Base-by-base conservation (phyloP, 2,797 vertebrate species). In the Sternotherus odoratus region DNA sequence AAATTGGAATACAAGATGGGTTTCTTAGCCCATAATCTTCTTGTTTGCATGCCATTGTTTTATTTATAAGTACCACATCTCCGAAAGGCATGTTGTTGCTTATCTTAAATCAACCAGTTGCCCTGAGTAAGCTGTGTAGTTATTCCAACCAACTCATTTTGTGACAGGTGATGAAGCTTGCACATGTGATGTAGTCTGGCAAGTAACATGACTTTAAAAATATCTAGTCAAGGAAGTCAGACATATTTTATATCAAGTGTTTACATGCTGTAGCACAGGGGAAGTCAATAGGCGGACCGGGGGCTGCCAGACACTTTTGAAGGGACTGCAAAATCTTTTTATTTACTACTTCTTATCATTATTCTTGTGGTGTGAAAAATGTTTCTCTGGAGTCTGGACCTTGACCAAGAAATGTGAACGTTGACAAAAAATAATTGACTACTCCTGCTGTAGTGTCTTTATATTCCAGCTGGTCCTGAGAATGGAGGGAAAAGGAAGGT, bases 131-230 rank as follows among this genome's bases (percentile, higher is more conserved):
- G 49, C 91, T 86, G 36, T 57, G 77, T 88, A 48, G 87, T 95
- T 94, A 78, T 84, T 95, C 91, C 88, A 92, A 91, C 79, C 86
- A 82, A 7, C 66, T 63, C 10, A 0, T 77, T 63, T 83, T 54
- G 23, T 89, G 92, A 78, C 80, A 91, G 80, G 86, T 2, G 2
- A 36, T 94, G 95, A 57, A 86, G 87, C 89, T 89, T 82, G 92
- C 80, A 16, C 82, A 82, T 90, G 77, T 81, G 87, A 93, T 92
- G 87, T 90, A 95, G 87, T 86, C 82, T 96, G 95, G 91, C 91
- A 96, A 96, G 82, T 5, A 39, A 3, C 16, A 1, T 3, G 39
- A 24, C 2, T 89, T 86, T 74, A 91, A 89, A 83, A 93, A n/a
- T 50, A 74, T 79, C 77, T 69, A 66, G 93, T 84, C 93, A 95